Base-by-base conservation (phyloP, 2,113 vertebrate genomes). In the Ceratotherium simum region DNA sequence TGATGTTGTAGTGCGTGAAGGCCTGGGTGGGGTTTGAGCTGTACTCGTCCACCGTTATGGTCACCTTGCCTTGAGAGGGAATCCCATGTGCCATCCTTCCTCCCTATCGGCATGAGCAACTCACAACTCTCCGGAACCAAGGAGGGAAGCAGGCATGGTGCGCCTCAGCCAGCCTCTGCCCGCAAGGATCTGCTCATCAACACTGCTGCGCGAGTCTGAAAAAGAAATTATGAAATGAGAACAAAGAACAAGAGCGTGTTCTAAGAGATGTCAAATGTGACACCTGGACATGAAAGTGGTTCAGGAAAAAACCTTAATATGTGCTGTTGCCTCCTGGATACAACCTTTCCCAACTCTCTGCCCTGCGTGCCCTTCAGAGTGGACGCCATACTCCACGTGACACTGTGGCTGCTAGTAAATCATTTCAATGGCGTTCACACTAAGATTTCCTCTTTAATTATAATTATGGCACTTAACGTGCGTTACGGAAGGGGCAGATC, bases 1-100 rank as follows among this genome's bases (percentile, higher is more conserved):
- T 99, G 97, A 99, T 99, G 99, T 99, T 99, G 99, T 99, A 99
- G 98, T 99, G 99, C 0, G 99, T 99, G 91, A 99, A 99, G 33
- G 99, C 99, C 99, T 99, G 99, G 48, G 99, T 99, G 42, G 99
- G 99, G 98, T 99, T 99, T 96, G 99, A 99, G 99, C 99, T 99
- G 99, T 99, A 99, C 97, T 99, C 99, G 98, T 99, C 99, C 99
- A 99, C 99, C 54, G 99, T 98, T 95, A 99, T 98, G 99, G 99
- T 99, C 99, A 99, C 99, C 99, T 99, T 99, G 98, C 99, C 99
- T 99, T 99, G 99, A 98, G 99, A 99, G 96, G 99, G 99, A 98
- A 99, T 99, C 98, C 99, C 99, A 99, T 99, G 99, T 99, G 99
- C 99, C 99, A 99, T 99, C 98, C 99, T 99, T 99, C 99, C 99